Evolutionary conservation across 2,888 invertebrate genomes (phyloP).

Genomic region (Stenodema calcarata): DNA sequence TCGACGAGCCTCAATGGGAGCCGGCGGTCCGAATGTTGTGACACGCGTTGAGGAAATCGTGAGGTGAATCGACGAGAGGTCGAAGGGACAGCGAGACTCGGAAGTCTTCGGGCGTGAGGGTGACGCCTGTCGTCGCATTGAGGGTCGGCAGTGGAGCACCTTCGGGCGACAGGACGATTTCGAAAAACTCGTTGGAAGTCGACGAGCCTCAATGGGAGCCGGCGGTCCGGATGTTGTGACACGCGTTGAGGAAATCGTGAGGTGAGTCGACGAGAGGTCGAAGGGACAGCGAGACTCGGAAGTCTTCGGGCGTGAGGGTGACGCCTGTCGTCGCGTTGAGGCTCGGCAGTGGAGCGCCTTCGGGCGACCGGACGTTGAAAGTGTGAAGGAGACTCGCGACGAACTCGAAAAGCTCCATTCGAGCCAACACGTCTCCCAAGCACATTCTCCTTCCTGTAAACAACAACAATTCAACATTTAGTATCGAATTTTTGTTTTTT

Average conservation of each 20-base stretch:
- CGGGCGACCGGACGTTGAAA: slow-evolving; percentile 76
- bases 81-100: slow-evolving; percentile 66
- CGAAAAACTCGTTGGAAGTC: too few relatives aligned
- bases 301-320: slow-evolving; percentile 83
- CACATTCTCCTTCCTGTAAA: slow-evolving; percentile 78
- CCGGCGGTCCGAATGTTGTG: slow-evolving; percentile 52
- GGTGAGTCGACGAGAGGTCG: slow-evolving; percentile 52
- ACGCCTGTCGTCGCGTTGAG: slow-evolving; percentile 82
- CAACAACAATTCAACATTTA: neutral
- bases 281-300: slow-evolving; percentile 68
- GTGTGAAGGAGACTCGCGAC: slow-evolving; percentile 83
- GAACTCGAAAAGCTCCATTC: slow-evolving; percentile 90
- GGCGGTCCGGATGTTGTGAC: slow-evolving; percentile 48
- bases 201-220: slow-evolving; percentile 49
- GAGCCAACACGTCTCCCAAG: slow-evolving; percentile 84
- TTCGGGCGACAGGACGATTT: slow-evolving; percentile 72
- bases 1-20: slow-evolving; percentile 51
- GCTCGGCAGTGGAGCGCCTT: slow-evolving; percentile 76
- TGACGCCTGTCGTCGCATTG: slow-evolving; percentile 81
- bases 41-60: slow-evolving; percentile 53
- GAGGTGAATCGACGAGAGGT: slow-evolving; percentile 51
- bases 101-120: slow-evolving; percentile 83
- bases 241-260: slow-evolving; percentile 53
- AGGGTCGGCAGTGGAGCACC: slow-evolving; percentile 78
- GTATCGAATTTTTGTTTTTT: too few relatives aligned